Evolutionary conservation across 2,797 vertebrate genomes (phyloP), one percentile per base, ranked within the genome.

Genomic region (Sylvia borin): DNA sequence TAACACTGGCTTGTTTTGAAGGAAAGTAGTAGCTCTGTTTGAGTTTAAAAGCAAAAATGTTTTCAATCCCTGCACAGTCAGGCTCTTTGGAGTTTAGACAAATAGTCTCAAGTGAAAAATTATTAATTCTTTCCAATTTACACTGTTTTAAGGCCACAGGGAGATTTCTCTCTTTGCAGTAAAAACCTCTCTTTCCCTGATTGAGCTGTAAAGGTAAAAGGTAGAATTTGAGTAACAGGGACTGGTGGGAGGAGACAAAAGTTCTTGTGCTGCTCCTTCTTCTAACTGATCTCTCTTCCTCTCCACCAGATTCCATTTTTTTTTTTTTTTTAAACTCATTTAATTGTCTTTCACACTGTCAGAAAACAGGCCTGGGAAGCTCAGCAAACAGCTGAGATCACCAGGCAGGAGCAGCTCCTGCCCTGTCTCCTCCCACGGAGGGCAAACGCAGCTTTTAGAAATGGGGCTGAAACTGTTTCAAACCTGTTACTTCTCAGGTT

Each of bases 1-100:
- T 87, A 94, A 85, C 58, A 61, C 40, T 61, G 57, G 17, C 50
- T 93, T 96, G 74, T 96, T 79, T 83, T 78, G 77, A 71, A 62
- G 36, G 26, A 84, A 94, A 91, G 48, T 55, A 62, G 17, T 48
- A 48, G 50, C 38, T 38, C 47, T 90, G 34, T 85, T 93, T 90
- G 48, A 32, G 13, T 86, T 92, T 72, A 72, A 90, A 88, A 79
- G 79, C 42, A 91, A 92, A 93, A 94, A 67, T 80, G 6, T 90
- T 95, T 93, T 94, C 32, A 86, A 47, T 53, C 34, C 65, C 68
- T 64, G n/a, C 31, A 80, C 43, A 92, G 17, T 77, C 29, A 17
- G n/a, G 25, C 25, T 65, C 40, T 86, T 88, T 31, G 38, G 58
- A 51, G 32, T 78, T 78, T 26, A 80, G 31, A 61, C 16, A 66